These are phyloP conservation scores for Dasyurus viverrinus DNA, from an alignment of 2,113 vertebrate genomes.

Conservation along the genomic window DNA sequence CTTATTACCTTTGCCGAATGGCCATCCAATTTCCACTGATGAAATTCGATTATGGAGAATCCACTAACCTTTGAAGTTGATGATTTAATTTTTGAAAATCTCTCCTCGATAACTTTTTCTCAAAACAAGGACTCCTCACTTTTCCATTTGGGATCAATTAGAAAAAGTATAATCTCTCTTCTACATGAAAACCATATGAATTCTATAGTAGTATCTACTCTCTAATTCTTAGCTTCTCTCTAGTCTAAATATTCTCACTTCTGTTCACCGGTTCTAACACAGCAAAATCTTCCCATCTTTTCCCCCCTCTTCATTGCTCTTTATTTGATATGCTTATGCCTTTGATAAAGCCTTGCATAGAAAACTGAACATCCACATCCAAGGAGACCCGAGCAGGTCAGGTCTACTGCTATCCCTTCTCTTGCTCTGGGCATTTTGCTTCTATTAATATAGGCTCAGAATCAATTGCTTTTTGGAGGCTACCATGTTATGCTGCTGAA, in stretches of 20 bases:
- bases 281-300: background rate
- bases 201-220: background rate
- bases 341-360: background rate
- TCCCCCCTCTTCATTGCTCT: background rate
- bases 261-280: background rate
- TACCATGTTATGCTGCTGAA: background rate
- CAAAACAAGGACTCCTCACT: no score
- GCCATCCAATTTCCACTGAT: no score
- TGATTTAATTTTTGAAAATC: no score
- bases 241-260: background rate
- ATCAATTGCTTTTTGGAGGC: background rate
- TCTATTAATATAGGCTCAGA: background rate
- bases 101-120: no score
- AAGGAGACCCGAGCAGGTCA: background rate
- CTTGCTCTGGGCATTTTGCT: background rate
- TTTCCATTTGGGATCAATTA: no score
- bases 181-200: background rate
- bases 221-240: background rate
- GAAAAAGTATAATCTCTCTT: no score
- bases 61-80: no score
- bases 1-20: no score
- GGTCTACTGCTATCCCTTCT: background rate
- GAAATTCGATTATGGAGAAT: no score
- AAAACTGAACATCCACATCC: background rate
- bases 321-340: background rate